Conservation (phyloP, 2,113 vertebrate species). For the Excalfactoria chinensis region DNA sequence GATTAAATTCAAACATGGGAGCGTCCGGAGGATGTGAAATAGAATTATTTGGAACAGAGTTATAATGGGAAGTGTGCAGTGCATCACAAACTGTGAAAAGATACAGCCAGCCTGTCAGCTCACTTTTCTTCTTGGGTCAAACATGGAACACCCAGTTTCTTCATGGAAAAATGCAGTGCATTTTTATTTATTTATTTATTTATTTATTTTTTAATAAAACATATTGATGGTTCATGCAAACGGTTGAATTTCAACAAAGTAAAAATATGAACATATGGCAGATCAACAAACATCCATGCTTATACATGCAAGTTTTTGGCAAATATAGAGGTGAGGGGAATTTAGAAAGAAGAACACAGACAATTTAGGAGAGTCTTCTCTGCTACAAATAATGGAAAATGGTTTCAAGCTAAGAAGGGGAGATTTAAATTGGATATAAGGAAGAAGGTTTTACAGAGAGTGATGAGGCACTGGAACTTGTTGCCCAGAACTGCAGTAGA, state of each 20-base stretch:
- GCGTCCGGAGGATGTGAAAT: conserved; percentile 17
- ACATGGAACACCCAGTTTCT: background rate
- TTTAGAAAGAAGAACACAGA: no score
- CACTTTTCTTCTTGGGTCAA: conserved; percentile 19
- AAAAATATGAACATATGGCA: background rate
- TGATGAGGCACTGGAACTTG: no score
- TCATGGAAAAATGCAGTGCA: background rate
- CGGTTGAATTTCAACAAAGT: background rate
- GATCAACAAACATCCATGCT: background rate
- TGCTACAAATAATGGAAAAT: no score
- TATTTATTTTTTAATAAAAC: background rate
- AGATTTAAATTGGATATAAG: no score
- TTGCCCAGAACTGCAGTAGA: no score
- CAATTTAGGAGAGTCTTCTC: no score
- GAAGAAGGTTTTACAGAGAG: no score
- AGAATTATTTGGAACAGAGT: conserved; percentile 46
- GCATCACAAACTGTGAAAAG: conserved; percentile 15
- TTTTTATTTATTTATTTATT: no score
- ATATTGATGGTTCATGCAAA: background rate
- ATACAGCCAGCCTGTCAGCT: conserved; percentile 34
- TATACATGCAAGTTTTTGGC: background rate
- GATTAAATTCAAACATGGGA: conserved; percentile 50
- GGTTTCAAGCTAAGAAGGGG: no score
- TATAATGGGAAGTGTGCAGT: conserved; percentile 12
- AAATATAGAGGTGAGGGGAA: background rate